These are phyloP conservation scores for Phoxinus phoxinus DNA, from an alignment of 2,113 vertebrate species.

Conservation along the genomic window DNA sequence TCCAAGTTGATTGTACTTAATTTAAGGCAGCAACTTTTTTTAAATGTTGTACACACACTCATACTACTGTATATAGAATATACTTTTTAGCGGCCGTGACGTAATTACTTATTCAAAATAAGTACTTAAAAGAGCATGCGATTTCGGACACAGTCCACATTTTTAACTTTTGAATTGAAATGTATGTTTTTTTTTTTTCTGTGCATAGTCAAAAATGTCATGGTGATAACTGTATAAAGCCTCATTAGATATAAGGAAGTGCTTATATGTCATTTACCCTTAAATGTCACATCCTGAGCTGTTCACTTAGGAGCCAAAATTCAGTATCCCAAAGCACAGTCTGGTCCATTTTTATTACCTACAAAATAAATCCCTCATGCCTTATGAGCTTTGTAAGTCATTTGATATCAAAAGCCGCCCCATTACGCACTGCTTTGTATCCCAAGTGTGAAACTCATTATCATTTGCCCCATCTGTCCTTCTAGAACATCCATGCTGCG, in stretches of 20 bases:
- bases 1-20: too few relatives aligned
- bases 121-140: too few relatives aligned
- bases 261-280: not conserved
- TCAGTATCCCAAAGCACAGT: conserved; percentile 6
- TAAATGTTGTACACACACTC: too few relatives aligned
- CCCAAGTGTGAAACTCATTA: conserved; percentile 22
- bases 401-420: not conserved
- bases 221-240: not conserved
- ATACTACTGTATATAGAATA: too few relatives aligned
- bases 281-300: not conserved
- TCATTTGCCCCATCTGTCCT: conserved; percentile 32
- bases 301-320: not conserved
- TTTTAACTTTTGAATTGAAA: not conserved
- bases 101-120: too few relatives aligned
- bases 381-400: conserved; percentile 24
- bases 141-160: too few relatives aligned
- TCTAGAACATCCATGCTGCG: conserved; percentile 35
- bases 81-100: too few relatives aligned
- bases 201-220: not conserved
- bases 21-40: too few relatives aligned
- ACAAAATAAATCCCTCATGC: not conserved
- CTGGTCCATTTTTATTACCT: conserved; percentile 7
- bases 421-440: conserved; percentile 6
- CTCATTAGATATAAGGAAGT: not conserved
- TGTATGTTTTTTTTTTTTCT: not conserved